These are phyloP conservation scores for Chondrilla cf. caribensis DNA, from an alignment of 37 sponge, comb jelly and placozoan species.

Conservation along the genomic window DNA sequence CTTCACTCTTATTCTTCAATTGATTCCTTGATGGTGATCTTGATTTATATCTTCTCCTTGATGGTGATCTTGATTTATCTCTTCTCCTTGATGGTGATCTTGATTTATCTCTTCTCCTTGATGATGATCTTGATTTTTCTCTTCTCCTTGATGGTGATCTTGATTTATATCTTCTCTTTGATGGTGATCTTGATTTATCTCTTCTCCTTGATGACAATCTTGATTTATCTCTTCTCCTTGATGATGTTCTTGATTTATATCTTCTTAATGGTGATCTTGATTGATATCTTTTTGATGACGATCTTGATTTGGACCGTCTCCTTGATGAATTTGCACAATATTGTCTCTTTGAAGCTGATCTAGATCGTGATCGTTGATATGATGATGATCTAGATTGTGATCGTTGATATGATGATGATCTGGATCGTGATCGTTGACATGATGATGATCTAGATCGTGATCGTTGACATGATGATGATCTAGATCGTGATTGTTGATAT, in stretches of 20 bases:
- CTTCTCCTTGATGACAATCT: neutral
- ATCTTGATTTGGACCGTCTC: neutral
- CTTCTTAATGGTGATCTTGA: neutral
- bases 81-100: neutral
- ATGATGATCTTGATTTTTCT: neutral
- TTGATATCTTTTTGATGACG: neutral
- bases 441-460: neutral
- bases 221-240: neutral
- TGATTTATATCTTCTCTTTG: neutral
- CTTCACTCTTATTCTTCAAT: too few species aligned
- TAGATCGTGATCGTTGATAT: neutral
- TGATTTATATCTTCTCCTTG: neutral
- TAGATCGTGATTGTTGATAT: too few species aligned
- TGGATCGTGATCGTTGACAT: neutral
- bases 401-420: neutral
- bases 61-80: neutral
- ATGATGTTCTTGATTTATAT: neutral
- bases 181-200: constrained; percentile 1
- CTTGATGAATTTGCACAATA: neutral
- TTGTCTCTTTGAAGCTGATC: neutral
- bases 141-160: neutral
- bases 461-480: neutral
- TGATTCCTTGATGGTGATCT: too few species aligned
- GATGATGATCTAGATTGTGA: neutral
- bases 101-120: neutral